Evolutionary conservation across 2,797 vertebrate species (phyloP).

Genomic region (Chelonia mydas): DNA sequence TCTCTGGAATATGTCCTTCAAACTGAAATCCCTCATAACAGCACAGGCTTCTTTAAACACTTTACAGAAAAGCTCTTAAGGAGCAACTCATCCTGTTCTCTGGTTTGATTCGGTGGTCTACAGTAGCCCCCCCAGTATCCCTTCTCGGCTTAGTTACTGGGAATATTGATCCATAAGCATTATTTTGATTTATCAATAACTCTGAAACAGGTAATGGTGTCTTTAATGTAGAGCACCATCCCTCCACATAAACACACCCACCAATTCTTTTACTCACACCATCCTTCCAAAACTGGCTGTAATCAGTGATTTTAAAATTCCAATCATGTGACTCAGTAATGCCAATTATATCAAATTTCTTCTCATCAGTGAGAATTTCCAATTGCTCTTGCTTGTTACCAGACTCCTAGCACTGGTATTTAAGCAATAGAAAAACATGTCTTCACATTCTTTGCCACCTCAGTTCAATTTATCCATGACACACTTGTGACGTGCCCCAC

Average conservation of each 20-base stretch:
- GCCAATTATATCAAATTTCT: background rate
- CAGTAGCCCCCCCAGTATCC: background rate
- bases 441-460: background rate
- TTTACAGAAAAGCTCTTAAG: background rate
- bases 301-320: conserved; percentile 24
- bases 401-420: background rate
- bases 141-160: background rate
- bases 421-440: background rate
- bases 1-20: background rate
- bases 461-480: conserved; percentile 21
- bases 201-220: conserved; percentile 3
- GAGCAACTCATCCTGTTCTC: background rate
- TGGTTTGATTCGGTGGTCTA: background rate
- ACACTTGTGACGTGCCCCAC: background rate
- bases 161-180: background rate
- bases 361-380: background rate
- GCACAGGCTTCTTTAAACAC: background rate
- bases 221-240: background rate
- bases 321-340: background rate
- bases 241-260: background rate
- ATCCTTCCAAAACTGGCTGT: background rate
- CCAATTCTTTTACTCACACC: background rate
- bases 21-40: background rate
- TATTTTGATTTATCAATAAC: background rate
- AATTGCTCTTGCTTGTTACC: background rate